phyloP scores from a whole-genome alignment of 2,888 invertebrate species.

The Ophion obscuratus region DNA sequence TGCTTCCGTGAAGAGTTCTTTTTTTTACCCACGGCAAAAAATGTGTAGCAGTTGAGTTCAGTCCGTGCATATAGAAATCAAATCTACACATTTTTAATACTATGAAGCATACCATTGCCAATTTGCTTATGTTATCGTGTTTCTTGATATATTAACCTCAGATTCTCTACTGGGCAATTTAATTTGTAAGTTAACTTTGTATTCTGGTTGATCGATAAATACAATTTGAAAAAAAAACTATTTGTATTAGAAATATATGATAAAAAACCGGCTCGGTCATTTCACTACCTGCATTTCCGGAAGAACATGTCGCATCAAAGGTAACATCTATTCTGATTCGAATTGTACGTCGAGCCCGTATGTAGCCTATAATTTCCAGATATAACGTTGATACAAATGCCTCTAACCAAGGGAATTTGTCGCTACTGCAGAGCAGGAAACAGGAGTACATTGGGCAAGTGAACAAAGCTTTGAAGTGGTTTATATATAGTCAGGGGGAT shows the following conservation, averaged over 20 bases:
- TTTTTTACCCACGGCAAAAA: too few relatives aligned
- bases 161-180: background rate
- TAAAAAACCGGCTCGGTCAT: background rate
- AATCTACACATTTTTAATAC: background rate
- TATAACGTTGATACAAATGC: constrained; percentile 30
- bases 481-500: constrained; percentile 49
- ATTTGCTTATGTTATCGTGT: background rate
- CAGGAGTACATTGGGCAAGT: constrained; percentile 48
- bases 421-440: constrained; percentile 46
- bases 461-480: constrained; percentile 45
- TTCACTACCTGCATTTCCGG: background rate
- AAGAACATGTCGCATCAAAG: background rate
- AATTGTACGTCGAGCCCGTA: constrained; percentile 12
- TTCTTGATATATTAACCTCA: background rate
- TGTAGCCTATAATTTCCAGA: constrained; percentile 41
- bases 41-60: too few relatives aligned
- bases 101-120: background rate
- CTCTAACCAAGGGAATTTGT: constrained; percentile 39
- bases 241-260: background rate
- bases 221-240: background rate
- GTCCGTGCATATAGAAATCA: too few relatives aligned
- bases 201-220: background rate
- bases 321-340: background rate
- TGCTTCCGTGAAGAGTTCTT: background rate
- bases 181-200: background rate